phyloP scores from a whole-genome alignment of 2,113 vertebrate genomes.

The Astatoreochromis straeleni region DNA sequence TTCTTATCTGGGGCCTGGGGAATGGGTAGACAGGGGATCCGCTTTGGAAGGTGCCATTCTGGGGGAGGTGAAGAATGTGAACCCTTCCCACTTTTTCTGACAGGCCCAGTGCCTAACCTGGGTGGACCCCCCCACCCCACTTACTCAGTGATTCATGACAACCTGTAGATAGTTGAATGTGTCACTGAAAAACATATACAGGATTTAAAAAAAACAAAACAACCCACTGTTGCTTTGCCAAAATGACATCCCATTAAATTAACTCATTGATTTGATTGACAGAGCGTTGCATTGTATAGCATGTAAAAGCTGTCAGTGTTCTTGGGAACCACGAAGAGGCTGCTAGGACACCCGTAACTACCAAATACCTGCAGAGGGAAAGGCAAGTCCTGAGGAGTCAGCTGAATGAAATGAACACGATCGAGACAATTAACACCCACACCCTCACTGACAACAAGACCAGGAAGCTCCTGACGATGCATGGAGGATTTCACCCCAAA shows the following conservation, averaged over 20 bases:
- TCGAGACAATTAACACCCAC: neutral
- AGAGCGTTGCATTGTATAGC: neutral
- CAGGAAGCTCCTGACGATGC: neutral
- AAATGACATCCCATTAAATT: constrained; percentile 13
- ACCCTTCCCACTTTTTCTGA: constrained; percentile 18
- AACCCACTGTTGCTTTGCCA: neutral
- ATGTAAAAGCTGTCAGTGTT: neutral
- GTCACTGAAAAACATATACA: neutral
- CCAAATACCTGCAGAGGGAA: neutral
- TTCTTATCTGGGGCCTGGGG: constrained; percentile 71
- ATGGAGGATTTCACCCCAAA: neutral
- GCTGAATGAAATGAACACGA: neutral
- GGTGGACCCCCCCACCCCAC: constrained; percentile 5
- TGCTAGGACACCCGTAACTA: neutral
- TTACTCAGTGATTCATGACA: neutral
- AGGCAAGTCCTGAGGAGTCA: neutral
- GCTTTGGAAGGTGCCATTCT: constrained; percentile 59
- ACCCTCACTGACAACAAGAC: neutral
- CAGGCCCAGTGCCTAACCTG: constrained; percentile 9
- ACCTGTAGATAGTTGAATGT: neutral
- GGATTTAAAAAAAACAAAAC: neutral
- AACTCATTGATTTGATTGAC: neutral
- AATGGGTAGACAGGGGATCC: constrained; percentile 53
- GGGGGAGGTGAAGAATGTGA: constrained; percentile 43
- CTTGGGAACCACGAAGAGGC: neutral